These are phyloP conservation scores for Cistogaster globosa DNA, from an alignment of 2,888 invertebrate genomes.

Conservation along the genomic window DNA sequence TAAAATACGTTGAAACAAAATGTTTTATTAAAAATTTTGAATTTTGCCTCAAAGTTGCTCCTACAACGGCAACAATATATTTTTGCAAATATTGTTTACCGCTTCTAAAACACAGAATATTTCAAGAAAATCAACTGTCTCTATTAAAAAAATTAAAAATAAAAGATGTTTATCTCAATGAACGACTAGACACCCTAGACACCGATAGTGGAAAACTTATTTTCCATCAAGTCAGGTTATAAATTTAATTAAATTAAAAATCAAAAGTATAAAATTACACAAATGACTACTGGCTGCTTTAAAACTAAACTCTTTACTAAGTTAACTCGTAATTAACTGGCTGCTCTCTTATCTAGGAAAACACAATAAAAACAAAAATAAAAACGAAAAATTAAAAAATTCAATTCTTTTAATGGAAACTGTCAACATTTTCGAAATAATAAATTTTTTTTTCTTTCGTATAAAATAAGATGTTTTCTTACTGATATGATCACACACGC, in stretches of 20 bases:
- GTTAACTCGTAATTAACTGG: background rate
- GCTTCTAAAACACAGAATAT: too few species aligned
- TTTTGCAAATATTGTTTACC: too few species aligned
- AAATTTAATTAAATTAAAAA: background rate
- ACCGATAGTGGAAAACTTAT: too few species aligned
- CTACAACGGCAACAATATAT: too few species aligned
- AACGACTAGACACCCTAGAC: too few species aligned
- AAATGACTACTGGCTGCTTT: constrained; percentile 49
- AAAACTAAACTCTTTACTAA: background rate
- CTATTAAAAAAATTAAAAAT: too few species aligned
- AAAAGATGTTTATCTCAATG: too few species aligned
- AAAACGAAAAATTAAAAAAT: background rate
- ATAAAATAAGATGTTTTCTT: constrained; percentile 67
- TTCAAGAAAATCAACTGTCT: too few species aligned
- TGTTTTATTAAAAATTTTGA: too few species aligned
- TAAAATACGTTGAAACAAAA: too few species aligned
- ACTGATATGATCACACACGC: constrained; percentile 56
- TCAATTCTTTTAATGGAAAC: constrained; percentile 72
- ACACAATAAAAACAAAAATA: background rate
- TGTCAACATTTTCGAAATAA: constrained; percentile 70
- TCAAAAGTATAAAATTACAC: constrained; percentile 39
- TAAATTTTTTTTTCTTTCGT: constrained; percentile 24
- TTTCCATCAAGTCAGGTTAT: too few species aligned
- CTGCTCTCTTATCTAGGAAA: background rate
- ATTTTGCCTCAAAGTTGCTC: too few species aligned